phyloP scores from a whole-genome alignment of 2,797 vertebrate species.

The Phoeniculus purpureus region DNA sequence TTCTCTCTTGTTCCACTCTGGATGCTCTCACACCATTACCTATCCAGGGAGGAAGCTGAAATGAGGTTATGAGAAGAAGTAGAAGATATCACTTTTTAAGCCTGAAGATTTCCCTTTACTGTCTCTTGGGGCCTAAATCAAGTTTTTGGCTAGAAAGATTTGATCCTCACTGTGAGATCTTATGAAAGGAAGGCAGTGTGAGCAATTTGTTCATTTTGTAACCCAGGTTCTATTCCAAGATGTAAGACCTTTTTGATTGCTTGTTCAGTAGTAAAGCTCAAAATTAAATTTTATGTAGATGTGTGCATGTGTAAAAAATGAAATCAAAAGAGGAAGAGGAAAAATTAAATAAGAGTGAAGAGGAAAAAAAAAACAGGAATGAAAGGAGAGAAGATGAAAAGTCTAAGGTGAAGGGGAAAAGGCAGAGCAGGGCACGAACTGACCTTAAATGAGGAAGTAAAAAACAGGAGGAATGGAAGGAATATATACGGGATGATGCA shows the following conservation, averaged over 20 bases:
- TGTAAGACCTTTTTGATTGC: conserved; percentile 38
- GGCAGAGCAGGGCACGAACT: neutral
- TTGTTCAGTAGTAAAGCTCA: conserved; percentile 30
- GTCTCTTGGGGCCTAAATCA: neutral
- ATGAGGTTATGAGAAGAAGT: neutral
- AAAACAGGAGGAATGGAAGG: neutral
- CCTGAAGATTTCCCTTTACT: conserved; percentile 4
- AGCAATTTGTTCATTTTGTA: conserved; percentile 31
- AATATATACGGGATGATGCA: neutral
- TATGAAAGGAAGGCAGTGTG: neutral
- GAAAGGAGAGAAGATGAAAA: neutral
- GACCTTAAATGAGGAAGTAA: neutral
- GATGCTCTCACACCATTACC: neutral
- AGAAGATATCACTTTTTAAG: conserved; percentile 39
- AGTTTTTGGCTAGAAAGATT: conserved; percentile 14
- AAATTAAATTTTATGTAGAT: conserved; percentile 23
- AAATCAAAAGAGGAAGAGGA: neutral
- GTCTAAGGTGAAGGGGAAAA: neutral
- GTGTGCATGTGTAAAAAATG: neutral
- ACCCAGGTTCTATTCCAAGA: neutral
- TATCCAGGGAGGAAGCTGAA: neutral
- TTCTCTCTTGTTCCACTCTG: conserved; percentile 48
- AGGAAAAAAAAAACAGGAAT: neutral
- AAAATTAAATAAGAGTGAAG: neutral
- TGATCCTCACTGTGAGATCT: neutral